Percentiles rank a stretch among this genome's conserved stretches.
Conservation (phyloP, 1,140 invertebrate species). For the Melitaea cinxia region DNA sequence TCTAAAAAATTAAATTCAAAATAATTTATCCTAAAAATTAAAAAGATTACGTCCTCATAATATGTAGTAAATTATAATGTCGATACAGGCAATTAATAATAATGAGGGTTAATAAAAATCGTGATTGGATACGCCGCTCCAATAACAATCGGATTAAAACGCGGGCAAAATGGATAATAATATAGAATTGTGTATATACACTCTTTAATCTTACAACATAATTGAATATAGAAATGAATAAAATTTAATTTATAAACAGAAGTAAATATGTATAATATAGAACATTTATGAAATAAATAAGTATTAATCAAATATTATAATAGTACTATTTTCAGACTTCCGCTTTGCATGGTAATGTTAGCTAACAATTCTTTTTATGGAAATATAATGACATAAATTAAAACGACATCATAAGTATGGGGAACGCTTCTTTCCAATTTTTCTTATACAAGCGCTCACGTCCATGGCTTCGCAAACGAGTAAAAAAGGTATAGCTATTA, state of each 20-base stretch:
- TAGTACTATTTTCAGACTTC: no score
- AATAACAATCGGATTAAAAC: constrained; percentile 58
- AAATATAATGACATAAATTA: not conserved
- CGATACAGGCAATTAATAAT: constrained; percentile 51
- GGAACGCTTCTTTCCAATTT: constrained; percentile 43
- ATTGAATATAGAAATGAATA: not conserved
- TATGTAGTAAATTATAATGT: constrained; percentile 18
- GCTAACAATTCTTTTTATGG: not conserved
- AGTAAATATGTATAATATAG: no score
- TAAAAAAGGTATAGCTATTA: constrained; percentile 69
- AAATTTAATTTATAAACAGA: not conserved
- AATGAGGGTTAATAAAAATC: constrained; percentile 63
- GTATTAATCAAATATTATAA: no score
- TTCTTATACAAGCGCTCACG: constrained; percentile 58
- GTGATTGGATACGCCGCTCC: constrained; percentile 48
- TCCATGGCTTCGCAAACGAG: constrained; percentile 38
- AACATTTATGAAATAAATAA: no score
- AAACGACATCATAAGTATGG: not conserved
- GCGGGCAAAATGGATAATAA: constrained; percentile 38
- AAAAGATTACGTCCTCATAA: constrained; percentile 4
- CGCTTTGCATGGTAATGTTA: no score
- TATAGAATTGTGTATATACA: constrained; percentile 4
- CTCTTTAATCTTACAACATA: constrained; percentile 7
- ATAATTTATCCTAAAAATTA: not conserved
- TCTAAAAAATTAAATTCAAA: not conserved